phyloP scores from a whole-genome alignment of 2,797 vertebrate genomes.

The Perodicticus potto region DNA sequence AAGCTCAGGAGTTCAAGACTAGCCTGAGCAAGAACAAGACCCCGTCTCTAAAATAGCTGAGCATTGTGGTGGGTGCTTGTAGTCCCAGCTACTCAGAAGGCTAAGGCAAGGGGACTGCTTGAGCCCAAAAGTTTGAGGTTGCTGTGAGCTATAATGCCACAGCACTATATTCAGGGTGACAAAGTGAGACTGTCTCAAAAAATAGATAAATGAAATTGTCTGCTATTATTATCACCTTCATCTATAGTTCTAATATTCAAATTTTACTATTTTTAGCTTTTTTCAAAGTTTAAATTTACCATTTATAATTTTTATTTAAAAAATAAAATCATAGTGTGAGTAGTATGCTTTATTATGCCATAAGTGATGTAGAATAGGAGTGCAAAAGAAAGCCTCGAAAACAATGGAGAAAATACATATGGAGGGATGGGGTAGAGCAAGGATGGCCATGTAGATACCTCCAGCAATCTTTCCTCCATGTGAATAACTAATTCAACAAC shows the following conservation, averaged over 20 bases:
- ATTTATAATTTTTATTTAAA: background rate
- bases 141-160: too few species aligned
- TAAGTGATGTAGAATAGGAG: background rate
- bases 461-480: background rate
- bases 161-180: too few species aligned
- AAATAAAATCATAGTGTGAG: background rate
- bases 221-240: background rate
- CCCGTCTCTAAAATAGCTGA: too few species aligned
- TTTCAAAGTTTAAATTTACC: background rate
- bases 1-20: too few species aligned
- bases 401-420: background rate
- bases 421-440: background rate
- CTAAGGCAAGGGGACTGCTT: too few species aligned
- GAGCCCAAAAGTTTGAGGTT: too few species aligned
- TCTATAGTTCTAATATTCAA: background rate
- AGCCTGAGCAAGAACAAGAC: too few species aligned
- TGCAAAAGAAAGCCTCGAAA: background rate
- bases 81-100: too few species aligned
- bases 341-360: background rate
- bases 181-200: too few species aligned
- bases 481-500: background rate
- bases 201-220: too few species aligned
- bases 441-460: background rate
- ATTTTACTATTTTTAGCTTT: background rate
- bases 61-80: too few species aligned